Percentiles rank a stretch among this genome's conserved stretches.
These are phyloP conservation scores for Anguilla obscura DNA, from an alignment of 2,797 vertebrate species.

Conservation along the genomic window DNA sequence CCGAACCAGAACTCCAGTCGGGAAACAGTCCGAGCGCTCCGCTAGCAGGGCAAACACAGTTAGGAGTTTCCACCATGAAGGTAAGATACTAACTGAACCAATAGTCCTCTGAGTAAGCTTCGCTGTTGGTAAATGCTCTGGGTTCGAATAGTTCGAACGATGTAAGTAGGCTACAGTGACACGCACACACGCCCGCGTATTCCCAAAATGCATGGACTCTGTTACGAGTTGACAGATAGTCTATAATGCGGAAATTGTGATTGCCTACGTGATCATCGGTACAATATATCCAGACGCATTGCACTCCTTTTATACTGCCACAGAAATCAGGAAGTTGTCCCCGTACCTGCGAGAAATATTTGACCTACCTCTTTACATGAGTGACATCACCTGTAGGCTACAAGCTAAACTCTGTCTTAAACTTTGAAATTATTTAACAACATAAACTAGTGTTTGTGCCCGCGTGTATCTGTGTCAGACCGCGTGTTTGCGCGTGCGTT, in stretches of 20 bases:
- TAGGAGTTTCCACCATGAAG: conserved; percentile 98
- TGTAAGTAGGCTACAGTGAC: background rate
- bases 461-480: background rate
- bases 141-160: background rate
- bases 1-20: conserved; percentile 74
- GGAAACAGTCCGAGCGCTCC: conserved; percentile 82
- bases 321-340: background rate
- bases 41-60: conserved; percentile 95
- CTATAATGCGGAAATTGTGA: background rate
- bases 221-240: background rate
- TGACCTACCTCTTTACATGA: background rate
- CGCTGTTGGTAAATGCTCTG: background rate
- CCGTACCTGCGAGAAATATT: background rate
- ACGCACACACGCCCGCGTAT: background rate
- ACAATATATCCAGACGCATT: background rate
- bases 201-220: background rate
- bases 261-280: background rate
- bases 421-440: conserved; percentile 9
- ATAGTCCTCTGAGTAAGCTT: background rate
- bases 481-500: background rate
- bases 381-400: background rate
- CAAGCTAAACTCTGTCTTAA: background rate
- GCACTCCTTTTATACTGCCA: background rate
- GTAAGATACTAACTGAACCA: conserved; percentile 69
- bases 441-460: background rate